phyloP scores from a whole-genome alignment of 2,113 vertebrate species.

The Gadus macrocephalus region DNA sequence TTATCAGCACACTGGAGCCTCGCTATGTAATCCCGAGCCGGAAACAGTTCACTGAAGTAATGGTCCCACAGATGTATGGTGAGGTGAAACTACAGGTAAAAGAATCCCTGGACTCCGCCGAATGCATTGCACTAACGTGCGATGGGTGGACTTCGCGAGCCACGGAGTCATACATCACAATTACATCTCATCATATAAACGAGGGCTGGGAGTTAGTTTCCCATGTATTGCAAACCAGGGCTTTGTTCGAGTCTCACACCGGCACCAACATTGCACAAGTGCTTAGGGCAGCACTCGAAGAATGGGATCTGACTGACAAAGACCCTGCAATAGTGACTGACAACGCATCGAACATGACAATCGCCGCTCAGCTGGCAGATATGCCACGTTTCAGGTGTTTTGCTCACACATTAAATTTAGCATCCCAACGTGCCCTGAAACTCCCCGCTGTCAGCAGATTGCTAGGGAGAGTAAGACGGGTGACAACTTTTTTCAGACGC shows the following conservation, averaged over 20 bases:
- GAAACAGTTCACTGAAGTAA: too few relatives aligned
- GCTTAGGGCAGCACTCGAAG: neutral
- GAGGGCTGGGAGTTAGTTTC: neutral
- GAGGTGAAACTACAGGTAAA: too few relatives aligned
- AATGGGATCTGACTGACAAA: constrained; percentile 7
- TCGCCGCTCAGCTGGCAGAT: constrained; percentile 7
- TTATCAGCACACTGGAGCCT: too few relatives aligned
- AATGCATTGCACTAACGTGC: too few relatives aligned
- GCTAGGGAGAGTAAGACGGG: constrained; percentile 7
- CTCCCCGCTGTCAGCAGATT: neutral
- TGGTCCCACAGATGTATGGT: too few relatives aligned
- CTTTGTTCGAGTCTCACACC: neutral
- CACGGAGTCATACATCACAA: neutral
- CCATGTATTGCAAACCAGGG: neutral
- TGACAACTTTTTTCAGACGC: constrained; percentile 12
- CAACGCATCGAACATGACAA: constrained; percentile 5
- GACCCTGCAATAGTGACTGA: constrained; percentile 15
- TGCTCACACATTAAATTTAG: neutral
- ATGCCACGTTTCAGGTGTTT: neutral
- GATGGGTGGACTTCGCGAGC: neutral
- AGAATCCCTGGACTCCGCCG: too few relatives aligned
- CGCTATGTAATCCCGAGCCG: too few relatives aligned
- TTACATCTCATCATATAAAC: neutral
- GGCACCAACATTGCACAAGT: neutral
- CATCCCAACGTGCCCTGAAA: neutral